Conservation (phyloP, 2,113 vertebrate genomes). For the Lagopus muta region DNA sequence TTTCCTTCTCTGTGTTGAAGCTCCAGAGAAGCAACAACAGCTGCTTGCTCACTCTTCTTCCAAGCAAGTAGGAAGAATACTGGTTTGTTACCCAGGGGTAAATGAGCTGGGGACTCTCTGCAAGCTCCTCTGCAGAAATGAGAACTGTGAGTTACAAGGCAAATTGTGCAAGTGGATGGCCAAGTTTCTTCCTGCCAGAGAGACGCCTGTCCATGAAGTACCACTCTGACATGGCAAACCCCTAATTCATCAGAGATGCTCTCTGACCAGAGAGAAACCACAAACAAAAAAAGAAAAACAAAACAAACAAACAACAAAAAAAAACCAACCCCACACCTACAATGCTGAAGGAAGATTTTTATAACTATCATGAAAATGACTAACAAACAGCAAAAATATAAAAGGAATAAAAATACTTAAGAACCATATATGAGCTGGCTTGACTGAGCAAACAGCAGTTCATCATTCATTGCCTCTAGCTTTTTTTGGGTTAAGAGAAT, state of each 20-base stretch:
- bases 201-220: not conserved
- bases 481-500: not conserved
- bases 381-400: not conserved
- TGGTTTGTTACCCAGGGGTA: not conserved
- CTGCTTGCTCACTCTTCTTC: not conserved
- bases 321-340: not conserved
- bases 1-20: not conserved
- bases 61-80: not conserved
- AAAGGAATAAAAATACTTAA: constrained; percentile 8
- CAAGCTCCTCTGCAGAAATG: not conserved
- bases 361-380: not conserved
- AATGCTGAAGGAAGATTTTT: not conserved
- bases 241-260: not conserved
- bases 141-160: not conserved
- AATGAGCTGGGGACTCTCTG: not conserved
- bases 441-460: not conserved
- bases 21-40: not conserved
- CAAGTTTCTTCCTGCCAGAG: not conserved
- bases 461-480: not conserved
- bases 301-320: too few species aligned
- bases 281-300: not conserved
- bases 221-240: rapidly evolving
- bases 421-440: not conserved
- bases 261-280: not conserved
- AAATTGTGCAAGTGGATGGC: not conserved